phyloP scores from a whole-genome alignment of 2,113 vertebrate genomes.

The Tursiops truncatus region DNA sequence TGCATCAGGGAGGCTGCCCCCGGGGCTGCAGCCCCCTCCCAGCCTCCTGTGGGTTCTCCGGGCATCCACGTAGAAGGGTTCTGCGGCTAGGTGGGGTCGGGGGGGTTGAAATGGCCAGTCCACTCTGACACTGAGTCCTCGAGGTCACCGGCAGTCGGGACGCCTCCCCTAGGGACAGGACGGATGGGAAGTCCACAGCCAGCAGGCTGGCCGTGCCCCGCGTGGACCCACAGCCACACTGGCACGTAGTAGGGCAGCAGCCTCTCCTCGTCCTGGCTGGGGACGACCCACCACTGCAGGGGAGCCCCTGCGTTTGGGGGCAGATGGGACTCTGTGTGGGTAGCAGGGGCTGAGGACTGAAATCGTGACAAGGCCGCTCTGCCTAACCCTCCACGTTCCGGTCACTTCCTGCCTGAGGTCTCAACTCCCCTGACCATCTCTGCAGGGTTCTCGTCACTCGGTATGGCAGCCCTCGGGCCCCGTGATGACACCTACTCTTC shows the following conservation, averaged over 20 bases:
- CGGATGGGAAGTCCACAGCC: background rate
- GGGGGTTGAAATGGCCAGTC: fast-evolving
- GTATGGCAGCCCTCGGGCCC: fast-evolving
- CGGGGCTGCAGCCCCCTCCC: fast-evolving
- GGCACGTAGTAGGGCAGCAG: background rate
- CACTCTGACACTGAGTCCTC: fast-evolving
- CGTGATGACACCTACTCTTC: fast-evolving
- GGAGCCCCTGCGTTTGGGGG: background rate
- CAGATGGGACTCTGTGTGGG: fast-evolving
- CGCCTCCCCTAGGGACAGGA: too few species aligned
- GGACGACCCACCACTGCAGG: background rate
- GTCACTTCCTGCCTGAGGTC: background rate
- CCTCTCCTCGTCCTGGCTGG: background rate
- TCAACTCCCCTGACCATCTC: background rate
- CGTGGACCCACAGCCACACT: fast-evolving
- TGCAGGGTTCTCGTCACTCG: fast-evolving
- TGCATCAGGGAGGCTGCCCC: too few species aligned
- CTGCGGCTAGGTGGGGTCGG: fast-evolving
- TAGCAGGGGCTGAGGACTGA: fast-evolving
- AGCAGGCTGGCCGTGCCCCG: background rate
- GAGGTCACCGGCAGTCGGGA: background rate
- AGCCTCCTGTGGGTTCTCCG: background rate
- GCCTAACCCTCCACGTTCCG: fast-evolving
- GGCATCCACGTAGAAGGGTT: fast-evolving
- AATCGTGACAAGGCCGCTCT: fast-evolving